Base-by-base conservation (phyloP, 2,113 vertebrate genomes). In the Larimichthys polyactis region DNA sequence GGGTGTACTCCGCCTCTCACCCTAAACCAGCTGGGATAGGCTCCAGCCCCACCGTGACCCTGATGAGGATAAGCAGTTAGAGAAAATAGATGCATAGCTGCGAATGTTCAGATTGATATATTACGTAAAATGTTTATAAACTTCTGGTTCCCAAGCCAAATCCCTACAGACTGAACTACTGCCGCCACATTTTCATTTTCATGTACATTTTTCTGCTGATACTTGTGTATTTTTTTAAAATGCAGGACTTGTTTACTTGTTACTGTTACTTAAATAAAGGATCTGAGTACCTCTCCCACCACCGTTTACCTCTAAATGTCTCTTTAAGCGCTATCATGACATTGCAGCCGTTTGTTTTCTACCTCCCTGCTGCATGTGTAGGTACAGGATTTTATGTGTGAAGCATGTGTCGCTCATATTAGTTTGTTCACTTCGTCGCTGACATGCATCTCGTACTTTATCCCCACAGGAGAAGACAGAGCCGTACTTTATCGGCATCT, bases 401-500 rank as follows among this genome's bases (percentile, higher is more conserved):
- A 29, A 59, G 20, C 20, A 52, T 24, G 22, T 16, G 1, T 24
- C 22, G 8, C 24, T 19, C 7, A 15, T 36, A 10, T 65, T 65
- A 6, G 24, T 51, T 36, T 60, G 3, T 64, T 49, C 0, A 40
- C 11, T 55, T 62, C 29, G 27, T 0, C 20, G 27, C 16, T 48
- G 40, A 24, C 57, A 11, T 78, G 68, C 72, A 62, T 48, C 11
- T 58, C 15, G 40, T 75, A 0, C 8, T 0, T 71, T 77, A 2
- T 46, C 49, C 84, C 57, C 14, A n/a, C 95, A 99, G 98, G 98
- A 99, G 90, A 98, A 98, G 88, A 99, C 98, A 0, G 98, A 99
- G 92, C 98, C 98, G 0, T 99, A 99, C 89, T 99, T 99, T 88
- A 98, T 99, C 57, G 98, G 98, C 77, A 99, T 99, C 91, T 99